Evolutionary conservation across 2,888 invertebrate species (phyloP).

Genomic region (Mythimna impura): DNA sequence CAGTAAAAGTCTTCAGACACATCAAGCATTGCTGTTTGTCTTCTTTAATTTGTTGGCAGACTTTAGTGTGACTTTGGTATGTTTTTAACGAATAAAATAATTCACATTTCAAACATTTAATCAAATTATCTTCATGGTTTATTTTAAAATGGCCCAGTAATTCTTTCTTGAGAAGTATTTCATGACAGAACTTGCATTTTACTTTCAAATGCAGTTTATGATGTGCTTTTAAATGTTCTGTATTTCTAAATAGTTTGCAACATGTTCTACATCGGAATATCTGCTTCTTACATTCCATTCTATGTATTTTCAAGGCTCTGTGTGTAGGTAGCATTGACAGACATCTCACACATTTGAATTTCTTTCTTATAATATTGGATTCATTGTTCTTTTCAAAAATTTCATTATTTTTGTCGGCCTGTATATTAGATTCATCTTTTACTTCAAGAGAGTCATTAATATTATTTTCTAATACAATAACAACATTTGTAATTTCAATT

Average conservation of each 20-base stretch:
- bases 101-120: constrained; percentile 42
- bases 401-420: constrained; percentile 3
- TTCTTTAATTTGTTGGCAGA: constrained; percentile 13
- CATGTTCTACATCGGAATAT: constrained; percentile 24
- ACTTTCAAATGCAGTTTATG: constrained; percentile 31
- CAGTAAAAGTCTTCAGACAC: constrained; percentile 71
- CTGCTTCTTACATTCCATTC: constrained; percentile 19
- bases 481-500: constrained; percentile 38
- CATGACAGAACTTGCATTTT: constrained; percentile 45
- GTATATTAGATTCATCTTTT: not conserved
- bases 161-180: constrained; percentile 25
- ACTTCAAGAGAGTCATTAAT: not conserved
- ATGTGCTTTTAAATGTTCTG: constrained; percentile 31
- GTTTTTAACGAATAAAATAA: constrained; percentile 21
- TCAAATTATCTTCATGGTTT: constrained; percentile 25
- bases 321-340: constrained; percentile 15
- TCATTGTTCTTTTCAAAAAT: not conserved
- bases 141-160: constrained; percentile 37
- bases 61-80: constrained; percentile 27
- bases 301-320: constrained; percentile 32
- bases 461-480: constrained; percentile 51
- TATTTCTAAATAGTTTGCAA: constrained; percentile 33
- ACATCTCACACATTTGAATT: constrained; percentile 40
- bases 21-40: constrained; percentile 67
- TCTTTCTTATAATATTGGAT: constrained; percentile 4